These are phyloP conservation scores for Malurus elegans DNA, from an alignment of 2,113 vertebrate species.

Conservation along the genomic window DNA sequence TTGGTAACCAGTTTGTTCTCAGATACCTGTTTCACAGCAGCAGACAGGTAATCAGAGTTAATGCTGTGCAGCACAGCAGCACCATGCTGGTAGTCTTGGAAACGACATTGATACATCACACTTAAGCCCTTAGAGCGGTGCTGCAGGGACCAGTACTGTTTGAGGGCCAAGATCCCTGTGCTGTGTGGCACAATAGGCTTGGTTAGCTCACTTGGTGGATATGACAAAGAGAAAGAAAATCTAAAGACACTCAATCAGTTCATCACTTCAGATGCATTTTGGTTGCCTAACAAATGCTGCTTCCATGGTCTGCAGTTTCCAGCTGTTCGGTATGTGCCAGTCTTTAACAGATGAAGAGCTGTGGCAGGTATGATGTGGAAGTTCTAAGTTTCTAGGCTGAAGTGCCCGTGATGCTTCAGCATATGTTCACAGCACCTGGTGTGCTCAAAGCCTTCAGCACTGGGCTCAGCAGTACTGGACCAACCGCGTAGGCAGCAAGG, in stretches of 20 bases:
- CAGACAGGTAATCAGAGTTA: not conserved
- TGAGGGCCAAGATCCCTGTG: not conserved
- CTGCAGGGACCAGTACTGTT: not conserved
- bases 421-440: not conserved
- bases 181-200: not conserved
- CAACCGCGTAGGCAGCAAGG: not conserved
- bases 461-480: not conserved
- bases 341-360: not conserved
- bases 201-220: not conserved
- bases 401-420: not conserved
- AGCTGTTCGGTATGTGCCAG: not conserved
- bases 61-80: not conserved
- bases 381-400: not conserved
- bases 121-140: not conserved
- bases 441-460: not conserved
- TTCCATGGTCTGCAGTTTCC: not conserved
- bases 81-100: not conserved
- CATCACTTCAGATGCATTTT: not conserved
- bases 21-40: not conserved
- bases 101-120: fast-evolving
- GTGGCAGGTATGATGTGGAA: not conserved
- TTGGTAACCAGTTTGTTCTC: not conserved
- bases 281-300: not conserved
- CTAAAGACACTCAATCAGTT: not conserved
- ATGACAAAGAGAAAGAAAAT: not conserved